Percentiles rank a stretch among this genome's conserved stretches.
phyloP scores from a whole-genome alignment of 2,888 invertebrate species.

The Apoda limacodes region DNA sequence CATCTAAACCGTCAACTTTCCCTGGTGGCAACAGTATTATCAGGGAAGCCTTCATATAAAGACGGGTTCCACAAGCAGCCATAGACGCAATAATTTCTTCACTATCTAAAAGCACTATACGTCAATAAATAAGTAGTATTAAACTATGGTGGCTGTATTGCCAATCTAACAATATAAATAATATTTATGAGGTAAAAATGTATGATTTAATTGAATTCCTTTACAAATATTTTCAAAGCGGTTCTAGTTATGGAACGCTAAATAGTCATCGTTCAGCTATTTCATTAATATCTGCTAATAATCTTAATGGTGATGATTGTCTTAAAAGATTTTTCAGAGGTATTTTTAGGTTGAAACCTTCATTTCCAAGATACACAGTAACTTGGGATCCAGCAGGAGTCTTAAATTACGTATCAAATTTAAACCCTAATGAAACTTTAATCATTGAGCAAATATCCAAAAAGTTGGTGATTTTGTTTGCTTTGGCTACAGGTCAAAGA shows the following conservation, averaged over 20 bases:
- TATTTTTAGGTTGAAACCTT: constrained; percentile 10
- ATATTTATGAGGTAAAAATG: not conserved
- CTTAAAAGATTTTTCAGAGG: constrained; percentile 11
- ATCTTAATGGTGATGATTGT: constrained; percentile 5
- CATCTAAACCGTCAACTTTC: constrained; percentile 5
- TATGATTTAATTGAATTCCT: constrained; percentile 3
- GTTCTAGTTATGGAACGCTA: constrained; percentile 10
- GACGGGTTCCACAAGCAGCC: not conserved
- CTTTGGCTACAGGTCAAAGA: constrained; percentile 13
- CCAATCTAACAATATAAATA: constrained; percentile 4
- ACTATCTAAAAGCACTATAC: constrained; percentile 7
- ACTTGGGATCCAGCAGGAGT: constrained; percentile 9
- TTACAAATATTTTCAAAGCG: constrained; percentile 6
- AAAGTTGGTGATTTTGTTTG: constrained; percentile 9
- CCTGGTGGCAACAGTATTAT: constrained; percentile 12
- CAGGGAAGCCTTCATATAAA: constrained; percentile 6
- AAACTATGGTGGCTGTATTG: constrained; percentile 2
- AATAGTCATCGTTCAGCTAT: constrained; percentile 13
- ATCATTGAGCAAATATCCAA: constrained; percentile 4
- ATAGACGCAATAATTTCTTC: constrained; percentile 10
- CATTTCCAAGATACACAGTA: constrained; percentile 21
- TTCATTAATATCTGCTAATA: constrained; percentile 9
- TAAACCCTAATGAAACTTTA: constrained; percentile 4
- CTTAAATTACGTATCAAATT: constrained; percentile 3
- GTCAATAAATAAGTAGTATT: constrained; percentile 10